Evolutionary conservation across 2,888 invertebrate genomes (phyloP), one percentile per base, ranked within the genome.

Genomic region (Rhagonycha fulva): DNA sequence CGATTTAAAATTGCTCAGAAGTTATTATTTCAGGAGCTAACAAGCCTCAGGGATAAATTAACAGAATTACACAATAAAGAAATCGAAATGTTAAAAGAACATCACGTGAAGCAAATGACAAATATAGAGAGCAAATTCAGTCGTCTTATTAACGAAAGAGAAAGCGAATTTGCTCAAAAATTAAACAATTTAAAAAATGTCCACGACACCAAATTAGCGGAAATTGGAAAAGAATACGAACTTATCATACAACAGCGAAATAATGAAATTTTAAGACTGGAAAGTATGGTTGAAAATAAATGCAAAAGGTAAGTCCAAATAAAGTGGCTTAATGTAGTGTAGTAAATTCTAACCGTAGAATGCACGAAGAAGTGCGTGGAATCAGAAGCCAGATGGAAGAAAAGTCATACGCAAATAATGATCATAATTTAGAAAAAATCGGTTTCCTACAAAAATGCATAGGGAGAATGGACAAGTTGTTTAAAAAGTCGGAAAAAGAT

Each of bases 401-500:
- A 30, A 75, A 61, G 14, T 66, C 70, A 2, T 23, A 47, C 9
- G 71, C 32, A 2, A 75, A 47, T 26, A 74, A 60, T 23, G 74
- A 77, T 4, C 14, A 28, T 3, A 77, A 78, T 76, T 28, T 76
- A 26, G 78, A 79, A 28, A 82, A 81, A 72, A 77, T 82, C 9
- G 14, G 26, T 9, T 79, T 80, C 47, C 69, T 82, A 14, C 79
- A 82, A 74, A 80, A 81, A 12, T 82, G 82, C 67, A 76, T 82
- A 4, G 10, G 78, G 10, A 82, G 80, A 75, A 80, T 82, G 80
- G 81, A 82, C 47, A 80, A 74, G 30, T 68, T 82, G 32, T 82
- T 78, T 61, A 79, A 76, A 62, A 82, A 80, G 67, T 76, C 82
- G 2, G 81, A 82, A 74, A 82, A 74, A 60, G 79, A 79, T 67